Conservation (phyloP, 2,797 vertebrate genomes). For the Phaenicophaeus curvirostris region DNA sequence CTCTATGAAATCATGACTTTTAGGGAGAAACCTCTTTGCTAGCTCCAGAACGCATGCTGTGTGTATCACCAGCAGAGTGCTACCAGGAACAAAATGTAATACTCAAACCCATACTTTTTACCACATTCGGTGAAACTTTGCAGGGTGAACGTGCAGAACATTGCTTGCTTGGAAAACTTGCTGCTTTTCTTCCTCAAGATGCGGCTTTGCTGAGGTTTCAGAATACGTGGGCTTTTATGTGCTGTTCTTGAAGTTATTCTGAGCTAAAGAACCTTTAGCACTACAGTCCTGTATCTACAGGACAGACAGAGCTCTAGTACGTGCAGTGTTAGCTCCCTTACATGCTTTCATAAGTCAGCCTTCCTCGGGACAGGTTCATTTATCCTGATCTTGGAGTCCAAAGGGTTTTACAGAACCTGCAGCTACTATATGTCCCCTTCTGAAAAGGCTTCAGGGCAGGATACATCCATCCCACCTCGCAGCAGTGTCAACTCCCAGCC, state of each 20-base stretch:
- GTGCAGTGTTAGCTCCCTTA: rapidly evolving
- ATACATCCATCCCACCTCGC: background rate
- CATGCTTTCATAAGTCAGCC: background rate
- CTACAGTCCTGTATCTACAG: rapidly evolving
- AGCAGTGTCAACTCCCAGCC: background rate
- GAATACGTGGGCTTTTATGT: background rate
- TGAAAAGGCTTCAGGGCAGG: background rate
- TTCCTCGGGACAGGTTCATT: background rate
- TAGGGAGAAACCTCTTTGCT: background rate
- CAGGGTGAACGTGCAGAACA: rapidly evolving
- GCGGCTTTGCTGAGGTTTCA: background rate
- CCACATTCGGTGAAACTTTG: background rate
- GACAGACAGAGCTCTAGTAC: background rate
- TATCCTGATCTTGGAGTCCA: background rate
- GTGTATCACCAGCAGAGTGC: background rate
- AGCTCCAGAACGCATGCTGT: background rate
- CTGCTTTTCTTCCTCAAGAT: conserved; percentile 4
- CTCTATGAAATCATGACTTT: background rate
- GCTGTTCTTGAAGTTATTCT: background rate
- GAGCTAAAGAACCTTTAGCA: background rate
- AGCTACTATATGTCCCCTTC: background rate
- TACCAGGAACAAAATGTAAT: background rate
- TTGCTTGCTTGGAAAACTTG: background rate
- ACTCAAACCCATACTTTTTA: background rate
- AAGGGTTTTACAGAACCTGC: background rate